Evolutionary conservation across 1,140 invertebrate species (phyloP), one percentile per base, ranked within the genome.

Genomic region (Ooceraea biroi): DNA sequence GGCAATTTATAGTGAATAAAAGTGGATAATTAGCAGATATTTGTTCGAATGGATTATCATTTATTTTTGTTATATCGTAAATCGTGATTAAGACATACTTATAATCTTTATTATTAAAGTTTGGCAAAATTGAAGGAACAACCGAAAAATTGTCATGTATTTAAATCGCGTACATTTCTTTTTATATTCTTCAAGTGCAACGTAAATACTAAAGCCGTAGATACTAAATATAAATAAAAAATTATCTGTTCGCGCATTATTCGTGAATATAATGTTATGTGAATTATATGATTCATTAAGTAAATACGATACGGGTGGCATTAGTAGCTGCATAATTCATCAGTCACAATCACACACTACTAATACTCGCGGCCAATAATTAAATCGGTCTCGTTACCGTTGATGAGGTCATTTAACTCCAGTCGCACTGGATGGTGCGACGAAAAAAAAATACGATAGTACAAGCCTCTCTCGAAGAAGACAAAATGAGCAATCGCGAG

Each of bases 261-360:
- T 17, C 8, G 44, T 22, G n/a, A 22, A 30, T 57, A n/a, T 25
- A 46, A 30, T 71, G 30, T 69, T 8, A 11, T 3, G 11, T 19
- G 5, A 73, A 27, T 14, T 55, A 19, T 55, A 41, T 57, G n/a
- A 19, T 17, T 68, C 65, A 57, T 80, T 69, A 48, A 58, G 57
- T 58, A 80, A 69, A 71, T 65, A 80, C 27, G 30, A 58, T 4
- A 25, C 17, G 65, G 11, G 22, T 68, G 50, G 30, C 50, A 71
- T 58, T 80, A 78, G 69, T 69, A 44, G 17, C 25, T 44, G 36
- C 76, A 71, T 71, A 71, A 80, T 78, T 78, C 25, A 78, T 80
- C 65, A 69, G 44, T 58, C 17, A 3, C 36, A 44, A 27, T 22
- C 50, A n/a, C 41, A 46, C 7, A 19, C 10, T 44, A 17, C 19